Conservation (phyloP, 2,113 vertebrate genomes). For the Geothlypis trichas region DNA sequence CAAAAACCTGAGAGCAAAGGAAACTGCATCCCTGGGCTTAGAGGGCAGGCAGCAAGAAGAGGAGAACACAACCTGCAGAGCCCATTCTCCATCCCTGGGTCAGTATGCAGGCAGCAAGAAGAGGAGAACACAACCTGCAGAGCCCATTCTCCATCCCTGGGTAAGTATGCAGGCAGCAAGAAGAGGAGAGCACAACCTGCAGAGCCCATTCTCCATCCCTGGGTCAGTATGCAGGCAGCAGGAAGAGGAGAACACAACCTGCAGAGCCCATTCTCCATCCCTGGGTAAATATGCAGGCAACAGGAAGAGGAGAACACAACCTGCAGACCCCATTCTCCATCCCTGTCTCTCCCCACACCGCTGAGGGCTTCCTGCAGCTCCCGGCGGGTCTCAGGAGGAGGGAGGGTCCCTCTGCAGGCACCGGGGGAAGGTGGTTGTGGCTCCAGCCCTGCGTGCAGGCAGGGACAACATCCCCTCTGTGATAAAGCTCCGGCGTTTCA, state of each 20-base stretch:
- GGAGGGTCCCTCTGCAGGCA: neutral
- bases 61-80: neutral
- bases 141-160: accelerated
- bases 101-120: too few relatives aligned
- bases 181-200: neutral
- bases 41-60: neutral
- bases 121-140: neutral
- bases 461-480: neutral
- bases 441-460: neutral
- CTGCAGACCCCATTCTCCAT: too few relatives aligned
- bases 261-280: too few relatives aligned
- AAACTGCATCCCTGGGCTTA: too few relatives aligned
- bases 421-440: neutral
- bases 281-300: too few relatives aligned
- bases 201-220: too few relatives aligned
- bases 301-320: neutral
- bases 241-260: neutral
- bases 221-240: accelerated
- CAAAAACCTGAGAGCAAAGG: neutral
- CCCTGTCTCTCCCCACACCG: neutral
- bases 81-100: accelerated
- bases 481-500: neutral
- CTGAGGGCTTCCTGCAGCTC: neutral
- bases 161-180: too few relatives aligned
- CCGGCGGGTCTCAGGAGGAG: neutral